These are phyloP conservation scores for Serilophus lunatus DNA, from an alignment of 2,113 vertebrate genomes.

Conservation along the genomic window DNA sequence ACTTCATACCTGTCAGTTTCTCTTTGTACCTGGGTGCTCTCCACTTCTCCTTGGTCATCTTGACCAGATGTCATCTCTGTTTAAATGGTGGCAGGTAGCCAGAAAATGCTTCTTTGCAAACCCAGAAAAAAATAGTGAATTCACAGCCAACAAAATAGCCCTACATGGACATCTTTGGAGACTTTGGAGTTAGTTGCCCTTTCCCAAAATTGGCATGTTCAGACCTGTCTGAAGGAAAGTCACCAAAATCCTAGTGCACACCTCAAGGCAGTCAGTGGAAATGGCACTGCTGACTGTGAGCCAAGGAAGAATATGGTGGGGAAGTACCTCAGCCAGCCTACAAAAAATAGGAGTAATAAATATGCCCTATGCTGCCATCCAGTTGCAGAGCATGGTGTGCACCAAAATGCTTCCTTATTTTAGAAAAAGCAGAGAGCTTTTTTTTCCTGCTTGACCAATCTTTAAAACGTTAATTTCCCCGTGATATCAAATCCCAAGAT, in stretches of 20 bases:
- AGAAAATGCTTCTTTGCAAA: not conserved
- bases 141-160: not conserved
- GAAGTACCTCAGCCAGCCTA: not conserved
- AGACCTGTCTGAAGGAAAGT: not conserved
- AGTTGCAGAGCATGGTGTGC: not conserved
- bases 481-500: not conserved
- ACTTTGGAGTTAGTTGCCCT: not conserved
- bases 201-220: not conserved
- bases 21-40: not conserved
- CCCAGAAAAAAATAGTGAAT: not conserved
- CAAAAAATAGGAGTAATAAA: not conserved
- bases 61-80: slow-evolving; percentile 26
- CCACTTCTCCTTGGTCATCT: not conserved
- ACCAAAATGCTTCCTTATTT: not conserved
- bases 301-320: not conserved
- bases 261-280: not conserved
- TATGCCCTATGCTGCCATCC: not conserved
- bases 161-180: not conserved
- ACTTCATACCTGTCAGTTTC: slow-evolving; percentile 2
- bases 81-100: not conserved
- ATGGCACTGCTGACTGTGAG: not conserved
- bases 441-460: not conserved
- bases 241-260: not conserved
- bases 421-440: not conserved
- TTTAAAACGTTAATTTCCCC: not conserved